A percentile compares a stretch with the other conserved stretches of the same genome.
Conservation (phyloP, 64 coral and sea anemone species). For the Actinia tenebrosa region DNA sequence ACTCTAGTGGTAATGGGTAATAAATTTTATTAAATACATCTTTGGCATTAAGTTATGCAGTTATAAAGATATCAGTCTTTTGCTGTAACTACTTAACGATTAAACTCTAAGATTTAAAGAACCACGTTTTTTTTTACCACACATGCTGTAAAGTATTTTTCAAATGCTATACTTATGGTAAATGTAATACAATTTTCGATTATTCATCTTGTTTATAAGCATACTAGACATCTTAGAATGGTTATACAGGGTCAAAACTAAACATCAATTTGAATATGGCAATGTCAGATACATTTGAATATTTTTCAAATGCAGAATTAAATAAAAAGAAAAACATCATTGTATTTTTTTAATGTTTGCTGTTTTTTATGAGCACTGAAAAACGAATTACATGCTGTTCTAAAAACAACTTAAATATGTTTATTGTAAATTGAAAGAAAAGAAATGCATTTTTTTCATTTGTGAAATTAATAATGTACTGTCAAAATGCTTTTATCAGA, state of each 20-base stretch:
- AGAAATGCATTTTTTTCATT: not conserved
- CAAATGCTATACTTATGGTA: not conserved
- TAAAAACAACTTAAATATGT: not conserved
- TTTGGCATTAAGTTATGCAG: constrained; percentile 4
- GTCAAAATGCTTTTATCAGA: constrained; percentile 17
- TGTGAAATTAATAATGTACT: constrained; percentile 1
- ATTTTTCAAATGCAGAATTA: not conserved
- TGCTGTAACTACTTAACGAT: not conserved
- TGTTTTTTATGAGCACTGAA: not conserved
- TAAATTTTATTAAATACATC: constrained; percentile 7
- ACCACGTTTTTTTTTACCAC: not conserved
- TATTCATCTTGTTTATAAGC: not conserved
- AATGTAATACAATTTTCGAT: not conserved
- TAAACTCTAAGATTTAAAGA: not conserved
- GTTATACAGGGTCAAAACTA: not conserved
- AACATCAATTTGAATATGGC: not conserved
- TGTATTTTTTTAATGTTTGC: not conserved
- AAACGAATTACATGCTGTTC: not conserved
- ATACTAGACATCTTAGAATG: not conserved
- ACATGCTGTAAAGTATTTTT: not conserved
- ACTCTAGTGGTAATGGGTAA: not conserved
- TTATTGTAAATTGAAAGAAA: not conserved
- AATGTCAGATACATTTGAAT: not conserved
- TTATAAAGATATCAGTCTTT: not conserved
- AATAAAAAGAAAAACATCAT: not conserved